phyloP scores from a whole-genome alignment of 1,140 invertebrate genomes.

The Drosophila ananassae region DNA sequence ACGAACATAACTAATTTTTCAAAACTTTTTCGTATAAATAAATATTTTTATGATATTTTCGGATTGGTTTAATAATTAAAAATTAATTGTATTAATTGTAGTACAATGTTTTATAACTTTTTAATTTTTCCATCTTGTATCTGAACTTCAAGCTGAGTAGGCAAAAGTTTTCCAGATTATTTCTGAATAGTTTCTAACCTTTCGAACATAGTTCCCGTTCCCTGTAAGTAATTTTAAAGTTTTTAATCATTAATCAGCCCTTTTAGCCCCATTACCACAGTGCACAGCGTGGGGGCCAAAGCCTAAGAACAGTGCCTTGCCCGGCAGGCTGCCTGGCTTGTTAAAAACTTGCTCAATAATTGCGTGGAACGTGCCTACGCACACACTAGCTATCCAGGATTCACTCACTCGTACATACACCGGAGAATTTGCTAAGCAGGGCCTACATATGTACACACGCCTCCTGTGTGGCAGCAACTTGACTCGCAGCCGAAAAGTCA shows the following conservation, averaged over 20 bases:
- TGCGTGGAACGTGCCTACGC: slow-evolving; percentile 38
- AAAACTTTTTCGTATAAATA: too few species aligned
- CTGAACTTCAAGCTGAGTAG: not conserved
- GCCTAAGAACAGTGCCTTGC: not conserved
- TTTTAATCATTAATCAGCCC: slow-evolving; percentile 1
- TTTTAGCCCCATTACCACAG: slow-evolving; percentile 9
- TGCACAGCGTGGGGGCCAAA: slow-evolving; percentile 10
- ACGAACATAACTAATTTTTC: too few species aligned
- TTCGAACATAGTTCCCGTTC: not conserved
- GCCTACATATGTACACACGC: slow-evolving; percentile 46
- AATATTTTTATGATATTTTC: too few species aligned
- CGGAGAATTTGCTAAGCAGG: slow-evolving; percentile 14
- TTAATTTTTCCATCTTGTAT: not conserved
- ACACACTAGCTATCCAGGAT: slow-evolving; percentile 16
- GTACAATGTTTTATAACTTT: not conserved
- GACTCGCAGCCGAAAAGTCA: slow-evolving; percentile 75
- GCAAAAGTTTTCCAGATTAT: not conserved
- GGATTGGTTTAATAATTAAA: not conserved
- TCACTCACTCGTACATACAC: slow-evolving; percentile 15
- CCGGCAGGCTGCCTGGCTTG: slow-evolving; percentile 13
- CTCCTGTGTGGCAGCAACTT: slow-evolving; percentile 51
- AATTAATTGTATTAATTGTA: not conserved
- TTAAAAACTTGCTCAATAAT: slow-evolving; percentile 64
- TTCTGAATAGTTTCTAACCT: not conserved
- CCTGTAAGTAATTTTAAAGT: not conserved